A percentile compares a stretch with the other conserved stretches of the same genome.
These are phyloP conservation scores for Cosmia pyralina DNA, from an alignment of 2,888 invertebrate genomes.

Conservation along the genomic window DNA sequence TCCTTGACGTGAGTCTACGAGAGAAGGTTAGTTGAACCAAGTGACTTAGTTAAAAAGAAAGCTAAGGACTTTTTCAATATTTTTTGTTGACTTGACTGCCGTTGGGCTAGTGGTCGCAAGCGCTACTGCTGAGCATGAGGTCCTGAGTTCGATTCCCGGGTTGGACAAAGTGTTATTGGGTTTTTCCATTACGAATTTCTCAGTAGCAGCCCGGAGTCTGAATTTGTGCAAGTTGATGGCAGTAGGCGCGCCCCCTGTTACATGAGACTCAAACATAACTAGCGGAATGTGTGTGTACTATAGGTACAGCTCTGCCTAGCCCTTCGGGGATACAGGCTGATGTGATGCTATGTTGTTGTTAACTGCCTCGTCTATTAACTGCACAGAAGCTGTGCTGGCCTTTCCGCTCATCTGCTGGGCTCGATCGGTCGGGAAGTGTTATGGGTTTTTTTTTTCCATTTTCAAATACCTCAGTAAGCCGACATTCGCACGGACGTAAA, in stretches of 20 bases:
- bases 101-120: background rate
- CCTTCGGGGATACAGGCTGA: background rate
- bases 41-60: too few relatives aligned
- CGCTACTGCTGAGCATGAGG: background rate
- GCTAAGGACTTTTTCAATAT: background rate
- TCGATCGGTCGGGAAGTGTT: too few relatives aligned
- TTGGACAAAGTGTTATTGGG: background rate
- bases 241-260: background rate
- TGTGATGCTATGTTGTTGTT: background rate
- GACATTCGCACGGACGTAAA: too few relatives aligned
- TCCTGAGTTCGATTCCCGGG: background rate
- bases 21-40: too few relatives aligned
- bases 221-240: background rate
- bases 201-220: background rate
- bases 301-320: background rate
- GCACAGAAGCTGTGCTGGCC: too few relatives aligned
- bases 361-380: too few relatives aligned
- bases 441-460: too few relatives aligned
- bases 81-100: background rate
- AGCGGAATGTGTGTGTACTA: background rate
- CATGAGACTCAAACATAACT: background rate
- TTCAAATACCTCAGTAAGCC: too few relatives aligned
- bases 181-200: background rate
- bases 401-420: too few relatives aligned
- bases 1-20: too few relatives aligned